Base-by-base conservation (phyloP, 1,140 invertebrate species). In the Procambarus virginalis region DNA sequence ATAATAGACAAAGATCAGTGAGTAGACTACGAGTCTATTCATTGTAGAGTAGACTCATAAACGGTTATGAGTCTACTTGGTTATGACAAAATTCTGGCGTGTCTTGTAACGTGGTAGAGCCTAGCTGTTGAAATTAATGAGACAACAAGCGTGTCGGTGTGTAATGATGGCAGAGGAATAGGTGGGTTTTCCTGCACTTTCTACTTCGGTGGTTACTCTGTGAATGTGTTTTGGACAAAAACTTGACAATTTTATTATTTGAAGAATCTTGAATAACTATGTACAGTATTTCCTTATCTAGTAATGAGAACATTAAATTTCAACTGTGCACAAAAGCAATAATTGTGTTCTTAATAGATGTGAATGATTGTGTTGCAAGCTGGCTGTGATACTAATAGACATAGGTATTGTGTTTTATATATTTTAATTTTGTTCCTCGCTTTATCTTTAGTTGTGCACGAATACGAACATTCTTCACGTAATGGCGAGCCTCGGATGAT, bases 311-410 rank as follows among this genome's bases (percentile, higher is more conserved):
- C 4, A 2, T 17, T 51, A 60, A 34, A 34, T 34, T 34, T 34
- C 34, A 34, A 34, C 34, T 34, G 34, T 34, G 60, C 48, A 86
- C 49, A 64, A 60, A 64, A 58, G 84, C 84, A 86, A 86, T 86
- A 86, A 86, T 60, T 14, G 22, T 51, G 46, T 55, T 9, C 51
- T 60, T 58, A 34, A 51, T 22, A 34, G 51, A 22, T n/a, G 76
- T 60, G 75, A 68, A 86, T 86, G 75, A 78, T 45, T 78, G 84
- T 86, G 84, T 86, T 73, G 75, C 73, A 73, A 86, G 75, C 45
- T 76, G 84, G 60, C 84, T 86, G 84, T 86, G 84, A 86, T 86
- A 86, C 73, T 58, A 86, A 75, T 86, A 78, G 75, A n/a, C 12
- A 77, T 86, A 86, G 75, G 75, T 76, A 12, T 45, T 78, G 55